A percentile compares a stretch with the other conserved stretches of the same genome.
Evolutionary conservation across 2,888 invertebrate genomes (phyloP).

Genomic region (Gymnoscelis rufifasciata): DNA sequence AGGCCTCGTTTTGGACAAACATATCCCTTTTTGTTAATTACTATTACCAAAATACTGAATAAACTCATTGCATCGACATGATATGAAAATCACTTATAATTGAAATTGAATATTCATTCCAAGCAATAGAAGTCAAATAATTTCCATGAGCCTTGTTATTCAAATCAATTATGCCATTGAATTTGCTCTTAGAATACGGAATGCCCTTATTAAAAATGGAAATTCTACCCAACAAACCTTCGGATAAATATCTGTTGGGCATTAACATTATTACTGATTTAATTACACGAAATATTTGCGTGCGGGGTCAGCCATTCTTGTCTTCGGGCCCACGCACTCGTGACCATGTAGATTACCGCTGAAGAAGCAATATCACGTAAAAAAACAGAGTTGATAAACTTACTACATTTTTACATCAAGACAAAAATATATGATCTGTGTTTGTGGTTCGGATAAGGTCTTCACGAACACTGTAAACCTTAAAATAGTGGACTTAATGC

Average conservation of each 20-base stretch:
- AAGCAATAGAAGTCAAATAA: not conserved
- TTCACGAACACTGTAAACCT: too few relatives aligned
- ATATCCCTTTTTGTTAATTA: too few relatives aligned
- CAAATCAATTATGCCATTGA: slow-evolving; percentile 7
- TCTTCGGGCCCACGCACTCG: not conserved
- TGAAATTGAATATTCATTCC: not conserved
- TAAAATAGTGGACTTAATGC: too few relatives aligned
- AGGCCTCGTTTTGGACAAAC: too few relatives aligned
- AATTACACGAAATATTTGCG: slow-evolving; percentile 47
- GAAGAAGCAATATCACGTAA: too few relatives aligned
- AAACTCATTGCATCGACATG: too few relatives aligned
- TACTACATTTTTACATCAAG: too few relatives aligned
- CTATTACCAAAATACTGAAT: too few relatives aligned
- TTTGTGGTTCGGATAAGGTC: too few relatives aligned
- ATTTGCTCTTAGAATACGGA: slow-evolving; percentile 11
- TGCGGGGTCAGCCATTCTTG: slow-evolving; percentile 36
- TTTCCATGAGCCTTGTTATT: slow-evolving; percentile 5
- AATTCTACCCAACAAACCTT: slow-evolving; percentile 26
- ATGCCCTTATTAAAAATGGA: slow-evolving; percentile 24
- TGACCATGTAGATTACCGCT: too few relatives aligned
- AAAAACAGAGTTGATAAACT: too few relatives aligned
- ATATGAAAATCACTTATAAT: not conserved
- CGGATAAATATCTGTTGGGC: slow-evolving; percentile 34
- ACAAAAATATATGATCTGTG: too few relatives aligned
- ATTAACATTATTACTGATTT: slow-evolving; percentile 43